Evolutionary conservation across 2,888 invertebrate genomes (phyloP), one percentile per base, ranked within the genome.

Genomic region (Melieria crassipennis): DNA sequence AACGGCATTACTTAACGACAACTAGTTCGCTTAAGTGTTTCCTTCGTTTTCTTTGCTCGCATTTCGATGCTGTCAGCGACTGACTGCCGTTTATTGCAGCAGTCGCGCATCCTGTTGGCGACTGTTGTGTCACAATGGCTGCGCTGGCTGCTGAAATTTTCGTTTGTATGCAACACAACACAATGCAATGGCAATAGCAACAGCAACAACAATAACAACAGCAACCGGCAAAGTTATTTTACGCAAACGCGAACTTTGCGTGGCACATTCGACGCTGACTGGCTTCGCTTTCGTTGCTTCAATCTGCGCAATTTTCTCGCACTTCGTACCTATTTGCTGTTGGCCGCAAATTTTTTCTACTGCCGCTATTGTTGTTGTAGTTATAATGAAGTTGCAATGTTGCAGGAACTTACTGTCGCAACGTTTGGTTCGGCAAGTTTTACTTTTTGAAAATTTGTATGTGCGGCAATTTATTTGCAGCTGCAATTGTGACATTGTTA

Each of bases 401-500:
- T 16, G 10, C n/a, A 42, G 42, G n/a, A 5, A 5, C 30, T 42
- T 10, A 13, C 10, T 13, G 9, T 30, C 10, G 11, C 10, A 7
- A 57, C 13, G 7, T 58, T 58, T 10, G 9, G 11, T 11, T 52
- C 13, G 52, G 11, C 13, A 13, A n/a, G 5, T 5, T 52, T 52
- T 7, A 13, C 13, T 52, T 11, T 5, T 57, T 57, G 13, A 57
- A 57, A 57, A 61, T 61, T 50, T 65, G 30, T 70, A 50, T 73
- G 52, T 75, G 77, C 77, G 30, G 30, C 77, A 79, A 77, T 80
- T 81, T 78, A 77, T 63, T 65, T 64, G 66, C 67, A 69, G 42
- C 46, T 58, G 79, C 80, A 65, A 81, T 79, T 78, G 81, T 78
- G 77, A 63, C 72, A 69, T 65, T 74, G 72, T 70, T 75, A 73